Conservation (phyloP, 2,797 vertebrate species). For the Okamejei kenojei region DNA sequence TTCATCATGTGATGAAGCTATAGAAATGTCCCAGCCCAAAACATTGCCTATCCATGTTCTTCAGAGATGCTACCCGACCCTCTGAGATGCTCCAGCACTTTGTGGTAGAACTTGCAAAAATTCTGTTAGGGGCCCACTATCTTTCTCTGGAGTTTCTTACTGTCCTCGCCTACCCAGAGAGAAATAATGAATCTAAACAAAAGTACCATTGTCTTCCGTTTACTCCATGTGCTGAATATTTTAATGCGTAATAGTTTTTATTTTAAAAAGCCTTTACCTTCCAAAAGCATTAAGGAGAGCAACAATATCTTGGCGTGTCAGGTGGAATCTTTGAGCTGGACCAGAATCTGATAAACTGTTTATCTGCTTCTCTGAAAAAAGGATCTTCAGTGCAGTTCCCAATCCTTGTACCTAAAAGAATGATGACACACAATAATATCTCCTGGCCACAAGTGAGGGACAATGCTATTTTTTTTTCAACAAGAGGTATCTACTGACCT, state of each 20-base stretch:
- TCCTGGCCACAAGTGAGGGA: background rate
- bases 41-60: too few species aligned
- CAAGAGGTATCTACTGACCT: constrained; percentile 56
- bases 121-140: too few species aligned
- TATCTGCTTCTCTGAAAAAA: constrained; percentile 83
- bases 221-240: too few species aligned
- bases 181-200: too few species aligned
- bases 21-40: too few species aligned
- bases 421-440: background rate
- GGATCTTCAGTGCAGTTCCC: constrained; percentile 83
- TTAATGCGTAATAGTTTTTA: background rate
- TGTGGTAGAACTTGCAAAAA: too few species aligned
- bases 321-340: constrained; percentile 66
- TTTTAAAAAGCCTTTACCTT: constrained; percentile 59
- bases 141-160: too few species aligned
- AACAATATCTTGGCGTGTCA: constrained; percentile 83
- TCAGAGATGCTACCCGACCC: too few species aligned
- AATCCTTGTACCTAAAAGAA: constrained; percentile 78
- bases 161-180: too few species aligned
- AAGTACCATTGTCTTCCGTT: too few species aligned
- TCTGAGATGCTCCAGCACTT: too few species aligned
- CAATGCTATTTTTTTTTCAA: constrained; percentile 5
- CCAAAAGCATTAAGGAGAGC: constrained; percentile 87
- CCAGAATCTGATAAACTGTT: constrained; percentile 66
- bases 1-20: too few species aligned